phyloP scores from a whole-genome alignment of 2,888 invertebrate species.

The Miltochrista miniata region DNA sequence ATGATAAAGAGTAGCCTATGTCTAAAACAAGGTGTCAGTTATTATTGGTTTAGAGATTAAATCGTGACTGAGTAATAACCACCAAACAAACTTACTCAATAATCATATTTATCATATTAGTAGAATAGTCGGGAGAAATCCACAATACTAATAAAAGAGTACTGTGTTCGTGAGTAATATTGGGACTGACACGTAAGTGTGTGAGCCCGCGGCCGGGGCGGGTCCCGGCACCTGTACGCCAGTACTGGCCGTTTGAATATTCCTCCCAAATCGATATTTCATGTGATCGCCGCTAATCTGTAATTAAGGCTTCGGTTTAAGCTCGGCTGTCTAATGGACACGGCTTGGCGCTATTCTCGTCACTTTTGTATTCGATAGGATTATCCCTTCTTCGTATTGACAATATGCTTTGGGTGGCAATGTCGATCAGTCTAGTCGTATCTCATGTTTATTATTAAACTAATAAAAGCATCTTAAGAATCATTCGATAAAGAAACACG shows the following conservation, averaged over 20 bases:
- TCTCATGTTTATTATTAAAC: too few species aligned
- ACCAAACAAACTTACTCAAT: too few species aligned
- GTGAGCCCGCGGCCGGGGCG: conserved; percentile 68
- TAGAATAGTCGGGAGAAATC: background rate
- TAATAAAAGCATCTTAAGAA: background rate
- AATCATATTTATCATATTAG: too few species aligned
- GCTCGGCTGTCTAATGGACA: conserved; percentile 58
- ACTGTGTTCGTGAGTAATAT: conserved; percentile 41
- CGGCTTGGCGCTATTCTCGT: conserved; percentile 69
- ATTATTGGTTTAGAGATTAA: too few species aligned
- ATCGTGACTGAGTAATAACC: too few species aligned
- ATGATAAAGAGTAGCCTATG: too few species aligned
- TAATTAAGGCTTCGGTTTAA: conserved; percentile 75
- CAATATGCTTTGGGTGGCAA: conserved; percentile 15
- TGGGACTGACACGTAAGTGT: conserved; percentile 53
- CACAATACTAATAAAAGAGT: conserved; percentile 57
- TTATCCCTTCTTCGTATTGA: conserved; percentile 32
- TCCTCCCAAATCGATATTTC: conserved; percentile 78
- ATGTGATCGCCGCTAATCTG: conserved; percentile 67
- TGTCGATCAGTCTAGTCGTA: conserved; percentile 12
- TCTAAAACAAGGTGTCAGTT: too few species aligned
- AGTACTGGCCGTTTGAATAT: conserved; percentile 70
- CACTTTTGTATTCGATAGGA: conserved; percentile 48
- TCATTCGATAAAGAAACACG: too few species aligned
- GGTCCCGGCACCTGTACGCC: conserved; percentile 74